Percentiles rank a stretch among this genome's conserved stretches.
Evolutionary conservation across 2,797 vertebrate genomes (phyloP).

Genomic region (Chromis chromis): DNA sequence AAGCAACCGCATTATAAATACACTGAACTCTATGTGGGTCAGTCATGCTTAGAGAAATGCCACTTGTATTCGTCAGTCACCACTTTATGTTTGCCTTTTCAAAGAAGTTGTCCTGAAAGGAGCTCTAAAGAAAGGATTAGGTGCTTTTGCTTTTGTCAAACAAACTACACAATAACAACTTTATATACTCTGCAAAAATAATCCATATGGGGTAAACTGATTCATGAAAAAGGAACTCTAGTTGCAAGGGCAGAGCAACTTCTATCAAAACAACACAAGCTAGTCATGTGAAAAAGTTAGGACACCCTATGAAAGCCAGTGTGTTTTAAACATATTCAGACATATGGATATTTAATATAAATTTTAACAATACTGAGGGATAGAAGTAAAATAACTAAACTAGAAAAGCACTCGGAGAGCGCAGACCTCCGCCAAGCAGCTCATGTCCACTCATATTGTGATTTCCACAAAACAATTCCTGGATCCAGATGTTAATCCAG

Average conservation of each 20-base stretch:
- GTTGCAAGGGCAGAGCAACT: not conserved
- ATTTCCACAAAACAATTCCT: too few species aligned
- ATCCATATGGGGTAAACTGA: not conserved
- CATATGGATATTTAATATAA: too few species aligned
- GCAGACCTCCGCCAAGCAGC: too few species aligned
- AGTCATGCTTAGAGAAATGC: conserved; percentile 11
- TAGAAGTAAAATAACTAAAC: too few species aligned
- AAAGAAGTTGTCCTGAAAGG: not conserved
- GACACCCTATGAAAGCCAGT: too few species aligned
- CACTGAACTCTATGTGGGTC: not conserved
- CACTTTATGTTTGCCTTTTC: not conserved
- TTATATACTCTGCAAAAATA: not conserved
- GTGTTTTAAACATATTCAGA: too few species aligned
- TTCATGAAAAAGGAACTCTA: not conserved
- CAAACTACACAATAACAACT: not conserved
- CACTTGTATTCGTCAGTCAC: not conserved
- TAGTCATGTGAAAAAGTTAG: too few species aligned
- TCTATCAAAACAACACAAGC: not conserved
- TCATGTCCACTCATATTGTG: too few species aligned
- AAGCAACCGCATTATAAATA: conserved; percentile 22
- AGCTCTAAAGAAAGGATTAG: not conserved
- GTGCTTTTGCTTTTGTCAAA: not conserved
- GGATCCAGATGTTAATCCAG: too few species aligned
- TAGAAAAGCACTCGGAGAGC: too few species aligned
- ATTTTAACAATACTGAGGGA: too few species aligned